Evolutionary conservation across 1,140 invertebrate species (phyloP).

Genomic region (Dufourea novaeangliae): DNA sequence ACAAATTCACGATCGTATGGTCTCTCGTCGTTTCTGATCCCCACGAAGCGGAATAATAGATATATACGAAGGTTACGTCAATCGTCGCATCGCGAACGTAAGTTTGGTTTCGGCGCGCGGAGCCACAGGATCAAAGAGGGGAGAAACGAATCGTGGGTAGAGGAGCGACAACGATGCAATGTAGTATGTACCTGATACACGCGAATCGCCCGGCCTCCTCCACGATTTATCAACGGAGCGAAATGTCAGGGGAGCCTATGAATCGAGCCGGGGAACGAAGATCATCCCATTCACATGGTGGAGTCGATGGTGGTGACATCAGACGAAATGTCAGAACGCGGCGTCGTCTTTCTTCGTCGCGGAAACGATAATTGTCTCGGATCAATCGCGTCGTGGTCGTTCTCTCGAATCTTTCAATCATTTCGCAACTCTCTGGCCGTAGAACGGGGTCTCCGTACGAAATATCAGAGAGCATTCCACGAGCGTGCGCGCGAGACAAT

Average conservation of each 20-base stretch:
- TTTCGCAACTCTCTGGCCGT: slow-evolving; percentile 6
- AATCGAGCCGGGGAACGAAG: slow-evolving; percentile 65
- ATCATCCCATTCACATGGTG: slow-evolving; percentile 61
- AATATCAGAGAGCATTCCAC: too few relatives aligned
- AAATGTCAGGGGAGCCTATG: slow-evolving; percentile 73
- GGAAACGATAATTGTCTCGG: neutral
- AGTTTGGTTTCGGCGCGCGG: too few relatives aligned
- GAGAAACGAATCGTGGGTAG: slow-evolving; percentile 51
- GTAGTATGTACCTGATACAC: slow-evolving; percentile 24
- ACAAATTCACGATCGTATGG: too few relatives aligned
- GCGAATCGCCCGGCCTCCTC: slow-evolving; percentile 56
- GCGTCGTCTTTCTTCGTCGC: neutral
- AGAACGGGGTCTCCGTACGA: too few relatives aligned
- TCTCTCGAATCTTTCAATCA: too few relatives aligned
- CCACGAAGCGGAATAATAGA: too few relatives aligned
- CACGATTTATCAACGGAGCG: slow-evolving; percentile 59
- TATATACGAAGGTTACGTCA: too few relatives aligned
- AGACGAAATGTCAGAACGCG: slow-evolving; percentile 57
- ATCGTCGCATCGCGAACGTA: too few relatives aligned
- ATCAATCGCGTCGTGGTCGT: too few relatives aligned
- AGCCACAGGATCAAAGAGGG: slow-evolving; percentile 53
- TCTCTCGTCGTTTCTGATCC: too few relatives aligned
- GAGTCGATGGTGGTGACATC: slow-evolving; percentile 37
- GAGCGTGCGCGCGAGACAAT: slow-evolving; percentile 17
- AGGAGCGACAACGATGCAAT: slow-evolving; percentile 45